These are phyloP conservation scores for Aleiodes sp. DNA, from an alignment of 1,140 invertebrate genomes.

Conservation along the genomic window DNA sequence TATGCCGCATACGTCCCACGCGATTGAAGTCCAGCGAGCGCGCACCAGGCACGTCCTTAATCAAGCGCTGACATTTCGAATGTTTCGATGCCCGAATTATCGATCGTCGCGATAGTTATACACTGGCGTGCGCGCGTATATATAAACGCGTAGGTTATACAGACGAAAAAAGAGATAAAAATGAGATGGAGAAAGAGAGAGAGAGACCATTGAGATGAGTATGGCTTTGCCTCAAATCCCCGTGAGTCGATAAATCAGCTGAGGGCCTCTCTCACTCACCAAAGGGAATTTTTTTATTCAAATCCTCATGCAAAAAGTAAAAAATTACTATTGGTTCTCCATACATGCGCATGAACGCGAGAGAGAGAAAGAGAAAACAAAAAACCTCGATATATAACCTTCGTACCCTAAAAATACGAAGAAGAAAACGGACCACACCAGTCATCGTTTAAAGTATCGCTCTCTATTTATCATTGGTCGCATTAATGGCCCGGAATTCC, in stretches of 20 bases:
- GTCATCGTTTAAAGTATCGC: slow-evolving; percentile 60
- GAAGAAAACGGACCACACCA: slow-evolving; percentile 52
- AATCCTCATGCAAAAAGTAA: not conserved
- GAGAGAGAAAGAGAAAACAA: not conserved
- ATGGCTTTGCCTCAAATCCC: too few species aligned
- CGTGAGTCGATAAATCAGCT: not conserved
- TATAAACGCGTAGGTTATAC: slow-evolving; percentile 10
- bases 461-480: slow-evolving; percentile 58
- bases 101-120: slow-evolving; percentile 30
- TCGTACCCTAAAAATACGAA: slow-evolving; percentile 48
- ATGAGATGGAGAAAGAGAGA: slow-evolving; percentile 2
- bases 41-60: slow-evolving; percentile 31
- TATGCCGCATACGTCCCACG: slow-evolving; percentile 31
- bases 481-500: slow-evolving; percentile 57
- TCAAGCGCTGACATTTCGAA: slow-evolving; percentile 35
- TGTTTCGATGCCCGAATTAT: slow-evolving; percentile 37
- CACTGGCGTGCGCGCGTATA: not conserved
- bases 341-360: not conserved
- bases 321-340: too few species aligned
- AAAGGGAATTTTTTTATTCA: not conserved
- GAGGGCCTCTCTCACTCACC: not conserved
- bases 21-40: slow-evolving; percentile 13
- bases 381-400: not conserved
- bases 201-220: not conserved
- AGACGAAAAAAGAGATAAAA: slow-evolving; percentile 7